Conservation (phyloP, 1,140 invertebrate genomes). For the Stenopsyche tienmushanensis region DNA sequence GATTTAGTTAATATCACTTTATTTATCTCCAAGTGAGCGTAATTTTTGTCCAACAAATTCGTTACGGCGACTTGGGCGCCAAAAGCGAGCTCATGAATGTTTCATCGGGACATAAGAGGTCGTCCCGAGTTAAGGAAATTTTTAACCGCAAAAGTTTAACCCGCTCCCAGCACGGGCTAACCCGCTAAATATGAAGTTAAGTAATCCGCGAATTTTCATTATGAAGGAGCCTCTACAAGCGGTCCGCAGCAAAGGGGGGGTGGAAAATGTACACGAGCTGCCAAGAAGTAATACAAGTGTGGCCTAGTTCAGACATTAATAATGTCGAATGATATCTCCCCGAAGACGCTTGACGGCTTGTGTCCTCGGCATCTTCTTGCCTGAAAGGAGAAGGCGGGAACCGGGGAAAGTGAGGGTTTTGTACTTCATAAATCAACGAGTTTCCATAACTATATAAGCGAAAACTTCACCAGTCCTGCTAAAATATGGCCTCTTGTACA, state of each 20-base stretch:
- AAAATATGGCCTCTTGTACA: not conserved
- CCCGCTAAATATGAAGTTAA: conserved; percentile 28
- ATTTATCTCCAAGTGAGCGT: too few relatives aligned
- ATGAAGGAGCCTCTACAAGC: conserved; percentile 29
- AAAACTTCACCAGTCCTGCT: not conserved
- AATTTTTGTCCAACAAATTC: too few relatives aligned
- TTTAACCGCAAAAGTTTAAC: conserved; percentile 15
- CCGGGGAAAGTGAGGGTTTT: not conserved
- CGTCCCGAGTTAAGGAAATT: conserved; percentile 9
- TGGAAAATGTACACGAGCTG: conserved; percentile 3
- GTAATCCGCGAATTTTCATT: conserved; percentile 35
- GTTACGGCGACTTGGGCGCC: too few relatives aligned
- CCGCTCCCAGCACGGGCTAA: conserved; percentile 10
- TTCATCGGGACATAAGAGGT: too few relatives aligned
- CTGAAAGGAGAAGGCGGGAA: conserved; percentile 2
- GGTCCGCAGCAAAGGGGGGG: conserved; percentile 1
- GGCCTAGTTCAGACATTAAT: conserved; percentile 32
- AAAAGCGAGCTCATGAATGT: too few relatives aligned
- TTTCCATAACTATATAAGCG: not conserved
- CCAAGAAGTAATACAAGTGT: conserved; percentile 17
- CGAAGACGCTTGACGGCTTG: conserved; percentile 17
- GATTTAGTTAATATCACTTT: too few relatives aligned
- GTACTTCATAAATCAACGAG: not conserved
- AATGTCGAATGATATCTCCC: conserved; percentile 37
- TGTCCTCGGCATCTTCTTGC: conserved; percentile 6